Evolutionary conservation across 2,797 vertebrate species (phyloP).

Genomic region (Alauda arvensis): DNA sequence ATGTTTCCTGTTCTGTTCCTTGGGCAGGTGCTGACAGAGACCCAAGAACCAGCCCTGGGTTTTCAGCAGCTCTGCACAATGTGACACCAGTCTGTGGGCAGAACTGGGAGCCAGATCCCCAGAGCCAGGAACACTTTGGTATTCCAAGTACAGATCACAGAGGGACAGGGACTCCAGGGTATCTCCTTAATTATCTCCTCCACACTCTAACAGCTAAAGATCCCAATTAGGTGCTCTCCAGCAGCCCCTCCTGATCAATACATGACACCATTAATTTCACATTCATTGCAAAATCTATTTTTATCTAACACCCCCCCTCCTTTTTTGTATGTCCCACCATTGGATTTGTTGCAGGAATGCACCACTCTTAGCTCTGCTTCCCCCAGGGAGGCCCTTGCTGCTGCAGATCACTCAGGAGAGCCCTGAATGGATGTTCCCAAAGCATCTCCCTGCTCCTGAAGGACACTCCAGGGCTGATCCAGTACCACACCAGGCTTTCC

Average conservation of each 20-base stretch:
- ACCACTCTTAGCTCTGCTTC: neutral
- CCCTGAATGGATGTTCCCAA: neutral
- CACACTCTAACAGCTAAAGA: neutral
- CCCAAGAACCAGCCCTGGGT: neutral
- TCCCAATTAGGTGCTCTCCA: neutral
- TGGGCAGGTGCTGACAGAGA: neutral
- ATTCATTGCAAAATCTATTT: constrained; percentile 24
- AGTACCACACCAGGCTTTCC: neutral
- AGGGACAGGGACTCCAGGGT: neutral
- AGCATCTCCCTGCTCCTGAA: neutral
- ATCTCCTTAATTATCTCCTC: neutral
- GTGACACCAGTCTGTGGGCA: neutral
- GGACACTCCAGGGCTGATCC: neutral
- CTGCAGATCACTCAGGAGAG: neutral
- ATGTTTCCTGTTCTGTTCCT: neutral
- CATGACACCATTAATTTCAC: neutral
- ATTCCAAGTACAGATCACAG: neutral
- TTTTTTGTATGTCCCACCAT: neutral
- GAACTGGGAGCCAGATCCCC: neutral
- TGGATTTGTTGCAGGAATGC: neutral
- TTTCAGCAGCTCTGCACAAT: neutral
- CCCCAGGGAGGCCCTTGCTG: neutral
- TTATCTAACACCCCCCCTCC: neutral
- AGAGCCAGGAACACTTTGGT: neutral
- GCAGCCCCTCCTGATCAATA: neutral